These are phyloP conservation scores for Invenusta paracnida DNA, from an alignment of 2,888 invertebrate genomes.

Conservation along the genomic window DNA sequence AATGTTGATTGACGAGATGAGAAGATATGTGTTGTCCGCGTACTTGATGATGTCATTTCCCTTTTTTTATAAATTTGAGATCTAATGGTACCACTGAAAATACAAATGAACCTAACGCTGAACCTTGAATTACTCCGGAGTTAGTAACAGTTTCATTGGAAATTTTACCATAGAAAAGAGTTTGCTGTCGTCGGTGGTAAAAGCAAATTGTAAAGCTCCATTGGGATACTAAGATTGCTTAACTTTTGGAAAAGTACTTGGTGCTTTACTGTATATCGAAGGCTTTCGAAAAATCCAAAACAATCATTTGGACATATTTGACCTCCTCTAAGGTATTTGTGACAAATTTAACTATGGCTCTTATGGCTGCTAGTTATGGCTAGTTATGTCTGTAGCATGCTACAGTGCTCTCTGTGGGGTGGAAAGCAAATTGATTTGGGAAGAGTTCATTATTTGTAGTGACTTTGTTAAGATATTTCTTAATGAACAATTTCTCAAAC, in stretches of 20 bases:
- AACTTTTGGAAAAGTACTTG: no score
- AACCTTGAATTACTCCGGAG: conserved; percentile 6
- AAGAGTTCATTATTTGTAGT: not conserved
- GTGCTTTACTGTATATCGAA: not conserved
- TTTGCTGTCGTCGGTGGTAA: not conserved
- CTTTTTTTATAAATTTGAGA: not conserved
- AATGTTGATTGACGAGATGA: not conserved
- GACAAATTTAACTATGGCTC: not conserved
- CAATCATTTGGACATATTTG: not conserved
- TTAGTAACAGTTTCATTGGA: not conserved
- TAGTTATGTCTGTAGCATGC: no score
- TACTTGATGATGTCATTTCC: conserved; percentile 20
- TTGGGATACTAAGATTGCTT: not conserved
- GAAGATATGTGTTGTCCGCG: not conserved
- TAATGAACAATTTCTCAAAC: not conserved
- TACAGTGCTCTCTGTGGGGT: not conserved
- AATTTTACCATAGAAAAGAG: not conserved
- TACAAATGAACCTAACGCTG: conserved; percentile 1
- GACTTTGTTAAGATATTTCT: not conserved
- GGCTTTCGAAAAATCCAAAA: conserved; percentile 18
- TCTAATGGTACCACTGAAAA: not conserved
- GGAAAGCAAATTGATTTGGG: not conserved
- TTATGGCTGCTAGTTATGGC: no score
- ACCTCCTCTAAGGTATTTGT: not conserved
- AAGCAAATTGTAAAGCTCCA: conserved; percentile 16